Conservation (phyloP, 2,113 vertebrate species). For the Chaenogobius annularis region DNA sequence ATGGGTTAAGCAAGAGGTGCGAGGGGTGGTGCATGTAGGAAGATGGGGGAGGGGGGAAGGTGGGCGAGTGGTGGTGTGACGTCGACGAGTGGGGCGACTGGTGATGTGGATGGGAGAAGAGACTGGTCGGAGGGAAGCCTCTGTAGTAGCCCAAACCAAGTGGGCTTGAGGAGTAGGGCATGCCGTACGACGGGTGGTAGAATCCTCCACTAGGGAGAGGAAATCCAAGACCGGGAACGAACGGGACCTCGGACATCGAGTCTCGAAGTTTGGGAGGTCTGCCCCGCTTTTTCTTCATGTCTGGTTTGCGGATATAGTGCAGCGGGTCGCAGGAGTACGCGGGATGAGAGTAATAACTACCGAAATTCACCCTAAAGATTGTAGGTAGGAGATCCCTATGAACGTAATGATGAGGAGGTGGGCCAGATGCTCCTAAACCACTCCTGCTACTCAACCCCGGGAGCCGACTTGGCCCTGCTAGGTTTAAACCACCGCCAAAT, state of each 20-base stretch:
- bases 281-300: slow-evolving; percentile 94
- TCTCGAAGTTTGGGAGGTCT: slow-evolving; percentile 94
- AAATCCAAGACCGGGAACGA: slow-evolving; percentile 93
- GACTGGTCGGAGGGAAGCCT: slow-evolving; percentile 89
- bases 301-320: slow-evolving; percentile 92
- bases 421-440: slow-evolving; percentile 74
- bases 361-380: slow-evolving; percentile 92
- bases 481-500: slow-evolving; percentile 65
- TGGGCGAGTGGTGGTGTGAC: slow-evolving; percentile 85
- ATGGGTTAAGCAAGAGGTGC: slow-evolving; percentile 93
- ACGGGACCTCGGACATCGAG: slow-evolving; percentile 95
- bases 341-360: slow-evolving; percentile 92
- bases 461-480: slow-evolving; percentile 59
- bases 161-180: slow-evolving; percentile 94
- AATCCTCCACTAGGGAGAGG: slow-evolving; percentile 86
- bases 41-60: slow-evolving; percentile 85
- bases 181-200: slow-evolving; percentile 93
- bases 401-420: slow-evolving; percentile 88
- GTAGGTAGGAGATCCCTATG: slow-evolving; percentile 92
- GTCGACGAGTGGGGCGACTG: slow-evolving; percentile 77
- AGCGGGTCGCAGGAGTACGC: slow-evolving; percentile 86
- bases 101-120: slow-evolving; percentile 88
- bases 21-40: slow-evolving; percentile 83
- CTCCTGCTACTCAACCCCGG: slow-evolving; percentile 60
- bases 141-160: slow-evolving; percentile 94